Evolutionary conservation across 2,888 invertebrate species (phyloP).

Genomic region (Creontiades dilutus): DNA sequence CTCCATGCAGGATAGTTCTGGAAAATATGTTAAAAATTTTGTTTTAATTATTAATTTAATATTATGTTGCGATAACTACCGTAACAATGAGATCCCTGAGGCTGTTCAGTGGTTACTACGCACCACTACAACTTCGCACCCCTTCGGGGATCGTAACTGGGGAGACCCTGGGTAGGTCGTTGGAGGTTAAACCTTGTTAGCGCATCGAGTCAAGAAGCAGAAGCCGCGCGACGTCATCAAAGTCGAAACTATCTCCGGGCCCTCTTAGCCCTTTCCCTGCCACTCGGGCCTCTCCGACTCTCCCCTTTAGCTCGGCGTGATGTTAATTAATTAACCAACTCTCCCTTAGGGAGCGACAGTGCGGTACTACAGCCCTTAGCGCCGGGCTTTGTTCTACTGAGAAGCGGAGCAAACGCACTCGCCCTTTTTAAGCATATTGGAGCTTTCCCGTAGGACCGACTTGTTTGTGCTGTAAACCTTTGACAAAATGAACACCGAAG

Average conservation of each 20-base stretch:
- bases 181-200: slow-evolving; percentile 7
- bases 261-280: slow-evolving; percentile 16
- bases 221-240: slow-evolving; percentile 10
- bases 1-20: too few species aligned
- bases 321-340: slow-evolving; percentile 24
- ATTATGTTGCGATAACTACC: too few species aligned
- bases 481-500: background rate
- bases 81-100: too few species aligned
- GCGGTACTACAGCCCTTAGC: slow-evolving; percentile 7
- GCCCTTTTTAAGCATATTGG: background rate
- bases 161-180: background rate
- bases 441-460: background rate
- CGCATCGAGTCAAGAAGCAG: background rate
- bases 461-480: slow-evolving; percentile 1
- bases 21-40: too few species aligned
- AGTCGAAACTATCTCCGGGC: slow-evolving; percentile 28
- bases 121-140: background rate
- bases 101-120: too few species aligned
- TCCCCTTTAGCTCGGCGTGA: background rate
- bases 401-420: background rate
- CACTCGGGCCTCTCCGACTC: background rate
- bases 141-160: background rate
- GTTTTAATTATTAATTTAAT: too few species aligned
- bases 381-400: background rate
- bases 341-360: slow-evolving; percentile 1